Base-by-base conservation (phyloP, 2,797 vertebrate genomes). In the Pangasius krempfi region DNA sequence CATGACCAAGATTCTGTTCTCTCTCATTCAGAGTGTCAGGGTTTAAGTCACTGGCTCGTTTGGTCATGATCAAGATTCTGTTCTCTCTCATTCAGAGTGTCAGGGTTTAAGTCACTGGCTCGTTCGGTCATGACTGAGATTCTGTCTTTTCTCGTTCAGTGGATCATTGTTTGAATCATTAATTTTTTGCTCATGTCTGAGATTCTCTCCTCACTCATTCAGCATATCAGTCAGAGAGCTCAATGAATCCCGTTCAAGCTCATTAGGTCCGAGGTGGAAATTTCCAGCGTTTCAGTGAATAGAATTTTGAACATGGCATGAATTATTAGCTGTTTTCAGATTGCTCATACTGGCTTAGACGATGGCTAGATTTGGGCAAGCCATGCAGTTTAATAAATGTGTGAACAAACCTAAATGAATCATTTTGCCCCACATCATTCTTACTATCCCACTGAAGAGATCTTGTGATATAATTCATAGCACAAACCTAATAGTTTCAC, bases 341-440 rank as follows among this genome's bases (percentile, higher is more conserved):
- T 25, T 40, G 33, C 52, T 54, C n/a, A 40, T 8, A 37, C 54
- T 25, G 33, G 13, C 56, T 25, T 40, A 18, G 27, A 52, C 16
- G 2, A 22, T 68, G n/a, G 3, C 12, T 37, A 30, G 18, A 40
- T 75, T 10, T 47, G 16, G 52, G 30, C 8, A 78, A 30, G 25
- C 37, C 10, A 9, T 25, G 9, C 20, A 76, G 22, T 22, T 33
- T 5, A 58, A 33, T 58, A 9, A 80, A 56, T 58, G 4, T 33
- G n/a, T 56, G 50, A 56, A 54, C 76, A 54, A 58, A 80, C 56
- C n/a, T 12, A 80, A 80, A 50, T n/a, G 40, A 76, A 50, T 75
- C 44, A 14, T 47, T 50, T 27, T 27, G n/a, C 25, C 37, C 58
- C 58, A 14, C 1, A 14, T n/a, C 13, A 1, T 83, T 64, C 6